Evolutionary conservation across 2,113 vertebrate species (phyloP).

Genomic region (western clawed frog (Xenopus tropicalis)): UCB_Xtro_10.0 CM004448.2:31152001-31152500

Average conservation of each 20-base stretch:
- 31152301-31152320: background rate
- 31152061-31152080: too few species aligned
- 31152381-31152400: too few species aligned
- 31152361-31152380: too few species aligned
- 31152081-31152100: background rate
- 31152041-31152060: too few species aligned
- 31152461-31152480: too few species aligned
- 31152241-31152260: conserved; percentile 26
- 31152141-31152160: conserved; percentile 16
- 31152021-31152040: too few species aligned
- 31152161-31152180: conserved; percentile 43
- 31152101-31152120: conserved; percentile 1
- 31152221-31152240: conserved; percentile 29
- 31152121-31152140: conserved; percentile 32
- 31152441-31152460: too few species aligned
- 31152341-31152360: too few species aligned
- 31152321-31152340: background rate
- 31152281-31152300: conserved; percentile 47
- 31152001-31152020: too few species aligned
- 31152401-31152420: too few species aligned
- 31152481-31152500: too few species aligned
- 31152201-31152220: conserved; percentile 44
- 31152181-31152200: conserved; percentile 36
- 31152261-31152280: conserved; percentile 47
- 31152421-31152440: background rate